Evolutionary conservation across 2,797 vertebrate species (phyloP), one percentile per base, ranked within the genome.

Genomic region (Jordanella pulchra): DNA sequence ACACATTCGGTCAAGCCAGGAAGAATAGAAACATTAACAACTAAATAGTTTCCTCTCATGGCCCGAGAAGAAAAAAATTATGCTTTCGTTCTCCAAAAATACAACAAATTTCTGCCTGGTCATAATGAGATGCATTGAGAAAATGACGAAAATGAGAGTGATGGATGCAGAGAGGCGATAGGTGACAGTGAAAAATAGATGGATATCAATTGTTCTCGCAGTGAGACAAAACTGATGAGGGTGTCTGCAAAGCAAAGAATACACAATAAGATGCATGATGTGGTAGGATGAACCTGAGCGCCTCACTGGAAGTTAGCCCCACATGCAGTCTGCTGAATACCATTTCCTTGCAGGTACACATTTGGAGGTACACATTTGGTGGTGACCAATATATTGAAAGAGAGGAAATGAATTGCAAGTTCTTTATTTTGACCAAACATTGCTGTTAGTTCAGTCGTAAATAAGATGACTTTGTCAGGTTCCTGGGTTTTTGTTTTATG

Each of bases 111-210:
- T 39, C 51, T 64, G 72, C 70, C 73, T 66, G 12, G 27, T 54
- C 64, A 48, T 69, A 67, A 64, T 80, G 71, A 47, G 0, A 35
- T 0, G 67, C 63, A 63, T 73, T 70, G 14, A 44, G 71, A 53
- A 61, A 69, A 65, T 72, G 64, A 74, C 15, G 72, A 73, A 23
- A 53, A 63, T 23, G 6, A 67, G 84, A 86, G 83, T 88, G 91
- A 92, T 78, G 81, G 86, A 91, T 89, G 83, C 35, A 63, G 76
- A 71, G 69, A 78, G 82, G 76, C 60, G 51, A 80, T 42, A 75
- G 86, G 51, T 69, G 85, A 87, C 88, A 85, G 71, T 88, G 90
- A 88, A 79, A 86, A 89, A 91, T 86, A 79, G 84, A 76, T 70
- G 83, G 70, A 82, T 69, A 68, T 80, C 70, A 79, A 77, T 76